A percentile compares a stretch with the other conserved stretches of the same genome.
phyloP scores from a whole-genome alignment of 2,797 vertebrate species.

The Peromyscus eremicus region DNA sequence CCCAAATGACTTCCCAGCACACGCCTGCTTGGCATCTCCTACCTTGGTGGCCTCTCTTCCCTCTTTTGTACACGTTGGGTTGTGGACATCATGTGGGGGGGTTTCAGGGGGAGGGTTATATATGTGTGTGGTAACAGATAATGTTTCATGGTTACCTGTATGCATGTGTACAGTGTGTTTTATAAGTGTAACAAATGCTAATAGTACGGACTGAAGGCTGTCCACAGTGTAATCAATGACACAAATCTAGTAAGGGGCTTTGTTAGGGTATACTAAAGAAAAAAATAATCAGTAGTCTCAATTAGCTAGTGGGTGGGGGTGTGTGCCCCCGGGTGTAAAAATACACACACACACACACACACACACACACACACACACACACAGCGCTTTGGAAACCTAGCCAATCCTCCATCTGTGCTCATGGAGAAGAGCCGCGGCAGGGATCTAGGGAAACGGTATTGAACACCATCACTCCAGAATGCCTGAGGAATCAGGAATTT shows the following conservation, averaged over 20 bases:
- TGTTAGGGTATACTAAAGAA: background rate
- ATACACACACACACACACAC: background rate
- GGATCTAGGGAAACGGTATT: background rate
- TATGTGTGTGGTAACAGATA: background rate
- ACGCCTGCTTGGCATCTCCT: background rate
- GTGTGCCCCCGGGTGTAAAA: background rate
- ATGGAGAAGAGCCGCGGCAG: background rate
- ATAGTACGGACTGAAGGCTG: background rate
- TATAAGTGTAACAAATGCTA: background rate
- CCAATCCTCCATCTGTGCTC: conserved; percentile 4
- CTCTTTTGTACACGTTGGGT: background rate
- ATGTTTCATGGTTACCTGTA: background rate
- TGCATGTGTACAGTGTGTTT: background rate
- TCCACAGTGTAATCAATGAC: background rate
- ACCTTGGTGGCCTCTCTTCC: background rate
- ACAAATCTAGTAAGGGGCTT: conserved; percentile 13
- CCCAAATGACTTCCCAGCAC: conserved; percentile 67
- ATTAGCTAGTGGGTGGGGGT: background rate
- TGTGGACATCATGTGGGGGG: background rate
- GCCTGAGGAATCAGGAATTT: background rate
- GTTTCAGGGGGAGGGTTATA: background rate
- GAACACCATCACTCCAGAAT: background rate
- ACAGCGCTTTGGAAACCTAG: background rate
- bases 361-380: too few species aligned
- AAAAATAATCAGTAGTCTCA: background rate